These are phyloP conservation scores for Chloroclystis v-ata DNA, from an alignment of 2,888 invertebrate species.

Conservation along the genomic window DNA sequence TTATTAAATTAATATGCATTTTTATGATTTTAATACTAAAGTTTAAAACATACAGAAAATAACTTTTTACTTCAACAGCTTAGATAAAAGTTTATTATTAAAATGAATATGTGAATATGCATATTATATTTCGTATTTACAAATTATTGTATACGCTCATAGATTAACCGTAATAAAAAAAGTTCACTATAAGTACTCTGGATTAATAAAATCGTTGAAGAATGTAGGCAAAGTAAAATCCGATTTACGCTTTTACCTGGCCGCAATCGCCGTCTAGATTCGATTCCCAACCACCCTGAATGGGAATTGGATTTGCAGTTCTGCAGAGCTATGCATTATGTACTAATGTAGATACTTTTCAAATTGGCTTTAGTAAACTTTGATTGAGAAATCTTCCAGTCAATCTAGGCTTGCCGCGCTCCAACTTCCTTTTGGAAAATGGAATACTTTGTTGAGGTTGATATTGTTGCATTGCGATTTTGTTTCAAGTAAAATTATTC, in stretches of 20 bases:
- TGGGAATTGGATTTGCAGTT: constrained; percentile 69
- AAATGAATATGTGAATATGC: too few relatives aligned
- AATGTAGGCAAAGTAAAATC: constrained; percentile 51
- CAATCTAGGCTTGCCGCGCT: not conserved
- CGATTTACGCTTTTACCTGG: constrained; percentile 62
- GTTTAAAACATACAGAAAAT: too few relatives aligned
- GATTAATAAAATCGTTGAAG: constrained; percentile 30
- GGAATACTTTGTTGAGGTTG: not conserved
- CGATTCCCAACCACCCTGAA: constrained; percentile 60
- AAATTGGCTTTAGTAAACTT: constrained; percentile 38
- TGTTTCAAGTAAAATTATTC: too few relatives aligned
- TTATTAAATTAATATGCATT: too few relatives aligned
- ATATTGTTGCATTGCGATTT: not conserved
- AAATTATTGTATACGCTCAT: not conserved
- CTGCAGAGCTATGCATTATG: constrained; percentile 61
- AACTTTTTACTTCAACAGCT: too few relatives aligned
- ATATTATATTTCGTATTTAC: too few relatives aligned
- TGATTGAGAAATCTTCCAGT: constrained; percentile 2
- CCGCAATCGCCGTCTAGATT: constrained; percentile 67
- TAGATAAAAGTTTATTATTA: too few relatives aligned
- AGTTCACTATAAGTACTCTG: not conserved
- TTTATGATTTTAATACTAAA: too few relatives aligned
- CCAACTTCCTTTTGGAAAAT: not conserved
- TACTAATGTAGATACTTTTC: constrained; percentile 48
- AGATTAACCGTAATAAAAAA: not conserved